Evolutionary conservation across 2,888 invertebrate species (phyloP).

Genomic region (Caradrina clavipalpis): DNA sequence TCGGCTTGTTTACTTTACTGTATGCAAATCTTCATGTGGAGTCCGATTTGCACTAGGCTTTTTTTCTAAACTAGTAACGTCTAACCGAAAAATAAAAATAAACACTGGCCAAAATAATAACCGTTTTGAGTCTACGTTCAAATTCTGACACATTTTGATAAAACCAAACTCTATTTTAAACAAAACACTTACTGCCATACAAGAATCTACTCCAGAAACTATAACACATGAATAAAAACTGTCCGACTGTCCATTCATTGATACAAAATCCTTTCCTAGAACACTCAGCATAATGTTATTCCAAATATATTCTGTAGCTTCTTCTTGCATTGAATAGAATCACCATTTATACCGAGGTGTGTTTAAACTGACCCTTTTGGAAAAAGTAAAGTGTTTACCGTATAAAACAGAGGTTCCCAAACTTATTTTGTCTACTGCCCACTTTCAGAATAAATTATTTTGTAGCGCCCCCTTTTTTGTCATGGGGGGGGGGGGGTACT

Average conservation of each 20-base stretch:
- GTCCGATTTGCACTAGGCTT: no score
- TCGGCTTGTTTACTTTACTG: no score
- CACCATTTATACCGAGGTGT: constrained; percentile 73
- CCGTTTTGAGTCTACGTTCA: neutral
- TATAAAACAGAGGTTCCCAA: no score
- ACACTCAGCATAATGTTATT: constrained; percentile 81
- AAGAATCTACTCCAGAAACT: constrained; percentile 45
- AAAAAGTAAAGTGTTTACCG: constrained; percentile 62
- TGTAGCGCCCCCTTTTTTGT: no score
- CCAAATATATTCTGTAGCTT: constrained; percentile 78
- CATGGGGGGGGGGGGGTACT: no score
- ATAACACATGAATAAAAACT: constrained; percentile 64
- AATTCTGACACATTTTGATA: constrained; percentile 19
- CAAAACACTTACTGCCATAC: constrained; percentile 15
- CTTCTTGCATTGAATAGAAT: constrained; percentile 78
- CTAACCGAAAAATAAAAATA: neutral
- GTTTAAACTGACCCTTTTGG: constrained; percentile 69
- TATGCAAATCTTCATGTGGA: no score
- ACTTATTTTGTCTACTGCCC: no score
- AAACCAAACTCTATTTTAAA: constrained; percentile 1
- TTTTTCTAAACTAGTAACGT: neutral
- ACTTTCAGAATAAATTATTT: no score
- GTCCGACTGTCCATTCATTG: constrained; percentile 71
- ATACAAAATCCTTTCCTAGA: constrained; percentile 80
- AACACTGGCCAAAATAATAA: neutral